Percentiles rank a stretch among this genome's conserved stretches.
Conservation (phyloP, 2,888 invertebrate species). For the Bimastos eiseni region DNA sequence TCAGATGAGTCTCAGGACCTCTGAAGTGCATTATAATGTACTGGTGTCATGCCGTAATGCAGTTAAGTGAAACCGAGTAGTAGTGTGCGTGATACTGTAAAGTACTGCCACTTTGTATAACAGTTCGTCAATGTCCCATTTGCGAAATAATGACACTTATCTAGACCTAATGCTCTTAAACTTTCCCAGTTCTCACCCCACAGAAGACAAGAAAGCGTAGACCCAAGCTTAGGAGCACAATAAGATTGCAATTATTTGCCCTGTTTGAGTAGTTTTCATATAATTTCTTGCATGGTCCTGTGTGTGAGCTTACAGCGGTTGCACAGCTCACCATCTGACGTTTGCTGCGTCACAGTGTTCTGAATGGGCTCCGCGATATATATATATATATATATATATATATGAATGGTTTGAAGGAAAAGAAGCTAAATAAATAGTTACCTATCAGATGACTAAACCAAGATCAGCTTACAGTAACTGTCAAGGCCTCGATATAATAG, state of each 20-base stretch:
- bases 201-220: no score
- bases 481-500: no score
- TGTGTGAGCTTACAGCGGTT: background rate
- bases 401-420: no score
- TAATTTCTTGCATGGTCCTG: background rate
- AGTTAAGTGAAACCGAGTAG: no score
- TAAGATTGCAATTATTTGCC: background rate
- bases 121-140: no score
- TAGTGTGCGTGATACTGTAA: background rate
- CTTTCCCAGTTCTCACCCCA: no score
- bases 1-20: background rate
- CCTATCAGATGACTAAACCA: no score
- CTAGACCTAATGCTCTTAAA: no score
- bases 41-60: background rate
- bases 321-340: background rate
- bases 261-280: background rate
- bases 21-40: background rate
- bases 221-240: background rate
- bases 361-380: background rate
- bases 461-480: no score
- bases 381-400: no score
- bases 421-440: no score
- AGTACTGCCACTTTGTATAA: background rate
- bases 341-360: background rate
- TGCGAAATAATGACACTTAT: no score